phyloP scores from a whole-genome alignment of 2,797 vertebrate species.

The Rhadinocentrus ornatus region DNA sequence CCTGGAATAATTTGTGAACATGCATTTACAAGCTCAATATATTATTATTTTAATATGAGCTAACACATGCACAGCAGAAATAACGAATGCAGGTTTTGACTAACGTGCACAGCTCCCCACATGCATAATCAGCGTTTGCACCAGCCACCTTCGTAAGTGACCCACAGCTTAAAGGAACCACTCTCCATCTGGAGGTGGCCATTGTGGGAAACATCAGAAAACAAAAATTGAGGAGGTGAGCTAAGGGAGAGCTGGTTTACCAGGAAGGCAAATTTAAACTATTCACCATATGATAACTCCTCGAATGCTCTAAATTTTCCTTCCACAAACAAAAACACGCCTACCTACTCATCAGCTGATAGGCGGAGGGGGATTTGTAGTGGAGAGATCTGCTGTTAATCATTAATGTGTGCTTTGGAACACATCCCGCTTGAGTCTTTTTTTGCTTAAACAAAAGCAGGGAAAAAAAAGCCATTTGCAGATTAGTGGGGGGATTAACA shows the following conservation, averaged over 20 bases:
- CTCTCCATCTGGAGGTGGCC: slow-evolving; percentile 24
- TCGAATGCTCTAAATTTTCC: slow-evolving; percentile 10
- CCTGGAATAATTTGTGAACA: background rate
- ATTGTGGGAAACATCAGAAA: slow-evolving; percentile 21
- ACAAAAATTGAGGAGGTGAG: background rate
- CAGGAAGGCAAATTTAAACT: slow-evolving; percentile 35
- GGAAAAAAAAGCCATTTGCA: slow-evolving; percentile 75
- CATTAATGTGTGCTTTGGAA: slow-evolving; percentile 77
- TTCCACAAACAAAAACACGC: slow-evolving; percentile 11
- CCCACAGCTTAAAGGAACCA: slow-evolving; percentile 15
- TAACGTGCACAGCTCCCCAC: background rate
- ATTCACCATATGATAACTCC: slow-evolving; percentile 31
- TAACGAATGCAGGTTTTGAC: background rate
- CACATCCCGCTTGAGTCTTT: slow-evolving; percentile 57
- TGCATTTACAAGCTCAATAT: background rate
- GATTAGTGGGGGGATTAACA: slow-evolving; percentile 79
- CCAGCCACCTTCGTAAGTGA: slow-evolving; percentile 32
- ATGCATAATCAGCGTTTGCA: background rate
- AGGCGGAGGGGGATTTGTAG: slow-evolving; percentile 41
- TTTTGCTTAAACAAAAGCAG: slow-evolving; percentile 74
- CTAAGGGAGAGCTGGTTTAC: slow-evolving; percentile 1
- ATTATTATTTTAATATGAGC: background rate
- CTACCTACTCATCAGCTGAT: slow-evolving; percentile 12
- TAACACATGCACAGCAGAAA: slow-evolving; percentile 2
- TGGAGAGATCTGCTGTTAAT: slow-evolving; percentile 68